Base-by-base conservation (phyloP, 1,140 invertebrate genomes). In the Pseudachorutes palmiensis region DNA sequence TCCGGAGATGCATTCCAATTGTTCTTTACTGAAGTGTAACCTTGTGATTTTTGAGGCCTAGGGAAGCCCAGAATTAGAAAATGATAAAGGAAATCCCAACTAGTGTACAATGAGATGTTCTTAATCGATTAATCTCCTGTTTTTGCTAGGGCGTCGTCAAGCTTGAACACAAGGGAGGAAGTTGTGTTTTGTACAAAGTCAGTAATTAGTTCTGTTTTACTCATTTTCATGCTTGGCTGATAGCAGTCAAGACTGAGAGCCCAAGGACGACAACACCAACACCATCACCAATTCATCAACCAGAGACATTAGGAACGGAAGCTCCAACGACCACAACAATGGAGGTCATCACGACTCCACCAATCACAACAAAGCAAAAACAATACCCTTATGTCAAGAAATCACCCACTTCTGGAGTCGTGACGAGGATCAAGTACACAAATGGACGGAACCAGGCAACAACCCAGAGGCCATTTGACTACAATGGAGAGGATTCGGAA, bases 371-470 rank as follows among this genome's bases (percentile, higher is more conserved):
- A 12, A 49, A 28, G 41, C 26, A 12, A 22, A 12, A 61, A 14
- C 32, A 2, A 31, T 55, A 24, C 28, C 36, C 24, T 60, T 62
- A 67, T 36, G 26, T 29, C 36, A 55, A 31, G 16, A 48, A 36
- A 41, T 30, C 26, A 33, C 1, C 24, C 65, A 57, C 45, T 60
- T 62, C 66, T 67, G 69, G 69, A 31, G 55, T 64, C 62, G 58
- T 66, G 64, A 67, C 66, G 45, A 62, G 66, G 55, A 63, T 62
- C 65, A 57, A 51, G 55, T 58, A 67, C 69, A 62, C 64, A 70
- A 69, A 58, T 69, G 16, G 14, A 14, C 30, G 9, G 26, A 28
- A 5, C 19, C 55, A 12, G 24, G 24, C 58, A 60, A 28, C 30
- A 16, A 16, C 58, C 30, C 30, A 2, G 12, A 5, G 26, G 12